phyloP scores from a whole-genome alignment of 2,113 vertebrate species.

The Megaptera novaeangliae region DNA sequence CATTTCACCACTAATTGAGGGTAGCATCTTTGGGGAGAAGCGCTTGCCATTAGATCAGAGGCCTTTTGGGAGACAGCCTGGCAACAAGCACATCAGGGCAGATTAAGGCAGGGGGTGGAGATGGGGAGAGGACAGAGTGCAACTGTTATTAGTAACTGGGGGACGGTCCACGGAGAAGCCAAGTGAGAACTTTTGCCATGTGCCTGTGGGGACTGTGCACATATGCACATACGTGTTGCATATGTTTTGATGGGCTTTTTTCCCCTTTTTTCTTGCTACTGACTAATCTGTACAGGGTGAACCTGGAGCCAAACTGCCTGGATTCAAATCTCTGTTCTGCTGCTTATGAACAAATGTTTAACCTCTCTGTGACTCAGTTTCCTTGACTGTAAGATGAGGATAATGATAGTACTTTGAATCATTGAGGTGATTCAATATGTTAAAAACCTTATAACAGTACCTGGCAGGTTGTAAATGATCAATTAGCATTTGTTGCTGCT shows the following conservation, averaged over 20 bases:
- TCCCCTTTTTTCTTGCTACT: background rate
- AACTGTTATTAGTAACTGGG: background rate
- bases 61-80: conserved; percentile 60
- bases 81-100: background rate
- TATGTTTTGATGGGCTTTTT: background rate
- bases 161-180: background rate
- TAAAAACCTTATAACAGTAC: background rate
- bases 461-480: background rate
- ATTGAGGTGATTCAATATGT: background rate
- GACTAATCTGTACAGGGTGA: background rate
- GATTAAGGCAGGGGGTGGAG: background rate
- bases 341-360: background rate
- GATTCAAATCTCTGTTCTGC: background rate
- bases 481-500: background rate
- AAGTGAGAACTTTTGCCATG: background rate
- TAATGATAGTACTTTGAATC: background rate
- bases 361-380: background rate
- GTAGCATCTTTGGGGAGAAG: conserved; percentile 36
- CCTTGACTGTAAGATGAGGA: background rate
- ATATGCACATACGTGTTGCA: fast-evolving
- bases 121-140: background rate
- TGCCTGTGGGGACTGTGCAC: background rate
- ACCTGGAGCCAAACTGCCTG: background rate
- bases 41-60: conserved; percentile 47
- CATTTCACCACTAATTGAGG: conserved; percentile 64